Evolutionary conservation across 1,140 invertebrate genomes (phyloP).

Genomic region (Lucilia cuprina): DNA sequence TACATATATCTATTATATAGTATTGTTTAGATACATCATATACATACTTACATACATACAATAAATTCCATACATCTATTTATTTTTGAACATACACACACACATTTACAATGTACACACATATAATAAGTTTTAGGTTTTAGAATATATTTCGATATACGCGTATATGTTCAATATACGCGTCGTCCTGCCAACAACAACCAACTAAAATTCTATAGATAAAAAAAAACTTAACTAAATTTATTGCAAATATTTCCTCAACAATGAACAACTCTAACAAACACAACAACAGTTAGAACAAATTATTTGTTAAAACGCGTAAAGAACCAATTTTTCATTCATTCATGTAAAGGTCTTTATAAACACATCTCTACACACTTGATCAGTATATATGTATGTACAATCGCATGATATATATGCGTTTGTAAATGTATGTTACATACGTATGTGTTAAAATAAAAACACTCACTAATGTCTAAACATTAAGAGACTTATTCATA

Average conservation of each 20-base stretch:
- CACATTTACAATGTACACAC: background rate
- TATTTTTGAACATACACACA: background rate
- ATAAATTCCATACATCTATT: background rate
- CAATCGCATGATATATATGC: background rate
- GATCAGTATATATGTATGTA: background rate
- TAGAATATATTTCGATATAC: background rate
- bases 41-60: background rate
- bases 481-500: background rate
- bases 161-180: background rate
- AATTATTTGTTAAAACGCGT: slow-evolving; percentile 51
- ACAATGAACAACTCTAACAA: slow-evolving; percentile 53
- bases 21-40: slow-evolving; percentile 9
- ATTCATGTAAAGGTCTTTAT: slow-evolving; percentile 24
- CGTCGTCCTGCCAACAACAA: slow-evolving; percentile 26
- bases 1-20: slow-evolving; percentile 1
- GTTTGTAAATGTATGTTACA: background rate
- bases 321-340: slow-evolving; percentile 32
- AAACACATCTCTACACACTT: background rate
- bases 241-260: slow-evolving; percentile 62
- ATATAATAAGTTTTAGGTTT: slow-evolving; percentile 1
- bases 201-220: slow-evolving; percentile 17
- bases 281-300: slow-evolving; percentile 44
- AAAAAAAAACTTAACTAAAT: slow-evolving; percentile 59
- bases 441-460: background rate
- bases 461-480: background rate